These are phyloP conservation scores for Cryptoblepharus egeriae DNA, from an alignment of 2,797 vertebrate genomes.

Conservation along the genomic window DNA sequence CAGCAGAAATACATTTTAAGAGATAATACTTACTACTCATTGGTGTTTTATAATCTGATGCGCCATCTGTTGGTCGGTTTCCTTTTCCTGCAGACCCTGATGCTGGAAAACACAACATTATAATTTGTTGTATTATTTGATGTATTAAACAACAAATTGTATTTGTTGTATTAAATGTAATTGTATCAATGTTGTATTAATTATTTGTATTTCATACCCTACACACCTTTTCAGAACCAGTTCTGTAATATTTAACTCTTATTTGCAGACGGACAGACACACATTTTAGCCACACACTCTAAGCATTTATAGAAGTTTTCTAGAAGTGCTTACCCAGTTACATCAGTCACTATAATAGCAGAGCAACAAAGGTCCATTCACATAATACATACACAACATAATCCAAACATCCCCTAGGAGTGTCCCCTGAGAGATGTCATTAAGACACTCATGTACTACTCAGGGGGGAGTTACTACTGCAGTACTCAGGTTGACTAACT, in stretches of 20 bases:
- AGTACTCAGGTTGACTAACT: too few species aligned
- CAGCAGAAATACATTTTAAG: not conserved
- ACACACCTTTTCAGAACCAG: not conserved
- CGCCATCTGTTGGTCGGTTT: slow-evolving; percentile 74
- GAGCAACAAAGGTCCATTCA: not conserved
- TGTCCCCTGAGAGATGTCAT: too few species aligned
- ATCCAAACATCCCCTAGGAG: too few species aligned
- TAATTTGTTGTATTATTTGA: too few species aligned
- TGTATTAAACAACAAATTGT: too few species aligned
- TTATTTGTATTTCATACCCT: not conserved
- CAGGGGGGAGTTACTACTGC: too few species aligned
- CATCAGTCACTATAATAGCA: not conserved
- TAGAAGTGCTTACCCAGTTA: not conserved
- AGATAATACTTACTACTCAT: slow-evolving; percentile 81
- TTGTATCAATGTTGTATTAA: not conserved
- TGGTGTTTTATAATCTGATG: slow-evolving; percentile 77
- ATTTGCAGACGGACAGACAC: not conserved
- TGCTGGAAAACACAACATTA: slow-evolving; percentile 77
- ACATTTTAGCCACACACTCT: not conserved
- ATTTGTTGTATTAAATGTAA: too few species aligned
- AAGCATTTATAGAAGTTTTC: not conserved
- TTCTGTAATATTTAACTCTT: not conserved
- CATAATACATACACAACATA: too few species aligned
- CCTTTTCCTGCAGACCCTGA: slow-evolving; percentile 87
- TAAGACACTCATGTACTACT: too few species aligned